Conservation (phyloP, 1,140 invertebrate species). For the Ganaspis sp. region DNA sequence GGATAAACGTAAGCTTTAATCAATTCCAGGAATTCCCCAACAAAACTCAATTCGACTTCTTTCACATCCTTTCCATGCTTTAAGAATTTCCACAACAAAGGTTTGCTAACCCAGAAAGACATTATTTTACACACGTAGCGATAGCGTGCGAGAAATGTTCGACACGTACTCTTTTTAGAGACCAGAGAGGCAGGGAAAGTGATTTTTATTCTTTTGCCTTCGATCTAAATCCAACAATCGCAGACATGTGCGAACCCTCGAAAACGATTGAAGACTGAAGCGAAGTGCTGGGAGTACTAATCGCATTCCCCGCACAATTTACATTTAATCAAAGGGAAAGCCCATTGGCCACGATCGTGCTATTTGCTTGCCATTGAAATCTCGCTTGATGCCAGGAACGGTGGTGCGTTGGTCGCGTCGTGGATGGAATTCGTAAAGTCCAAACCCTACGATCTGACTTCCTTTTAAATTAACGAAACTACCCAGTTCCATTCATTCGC, state of each 20-base stretch:
- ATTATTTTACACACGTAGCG: slow-evolving; percentile 17
- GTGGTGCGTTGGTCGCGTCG: slow-evolving; percentile 56
- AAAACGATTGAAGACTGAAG: slow-evolving; percentile 63
- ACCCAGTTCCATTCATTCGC: background rate
- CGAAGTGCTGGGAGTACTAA: slow-evolving; percentile 68
- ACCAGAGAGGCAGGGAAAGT: background rate
- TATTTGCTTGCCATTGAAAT: slow-evolving; percentile 75
- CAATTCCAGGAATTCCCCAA: slow-evolving; percentile 1
- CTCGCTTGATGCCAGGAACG: slow-evolving; percentile 49
- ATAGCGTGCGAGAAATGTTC: background rate
- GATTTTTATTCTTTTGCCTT: slow-evolving; percentile 2
- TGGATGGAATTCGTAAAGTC: slow-evolving; percentile 71
- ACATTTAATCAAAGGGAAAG: slow-evolving; percentile 75
- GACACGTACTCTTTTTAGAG: slow-evolving; percentile 2
- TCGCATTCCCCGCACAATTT: slow-evolving; percentile 74
- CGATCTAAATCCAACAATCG: slow-evolving; percentile 28
- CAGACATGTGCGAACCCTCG: slow-evolving; percentile 45
- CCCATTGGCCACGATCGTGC: slow-evolving; percentile 71
- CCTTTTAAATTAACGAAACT: slow-evolving; percentile 47
- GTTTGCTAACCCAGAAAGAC: background rate
- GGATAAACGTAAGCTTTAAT: slow-evolving; percentile 28
- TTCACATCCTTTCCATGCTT: too few relatives aligned
- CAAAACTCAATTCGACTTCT: too few relatives aligned
- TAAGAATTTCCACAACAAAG: slow-evolving; percentile 29
- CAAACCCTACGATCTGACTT: slow-evolving; percentile 58